phyloP scores from a whole-genome alignment of 2,888 invertebrate genomes.

The Encarsia formosa region DNA sequence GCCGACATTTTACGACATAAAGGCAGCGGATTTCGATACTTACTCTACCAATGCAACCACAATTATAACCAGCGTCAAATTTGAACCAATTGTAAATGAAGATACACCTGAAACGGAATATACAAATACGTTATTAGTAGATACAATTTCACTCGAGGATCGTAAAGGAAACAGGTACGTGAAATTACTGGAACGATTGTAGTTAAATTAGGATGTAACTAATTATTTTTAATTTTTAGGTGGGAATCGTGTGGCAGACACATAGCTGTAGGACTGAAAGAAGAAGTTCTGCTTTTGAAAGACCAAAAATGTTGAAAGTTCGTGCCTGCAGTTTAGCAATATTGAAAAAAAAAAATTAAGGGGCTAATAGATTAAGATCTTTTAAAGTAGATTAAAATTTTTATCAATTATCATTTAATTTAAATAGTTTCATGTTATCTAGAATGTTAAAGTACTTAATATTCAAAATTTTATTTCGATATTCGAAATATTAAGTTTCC shows the following conservation, averaged over 20 bases:
- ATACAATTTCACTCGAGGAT: constrained; percentile 42
- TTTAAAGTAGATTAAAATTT: too few relatives aligned
- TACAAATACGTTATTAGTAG: constrained; percentile 33
- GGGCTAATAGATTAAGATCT: too few relatives aligned
- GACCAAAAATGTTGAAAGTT: constrained; percentile 28
- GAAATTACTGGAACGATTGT: not conserved
- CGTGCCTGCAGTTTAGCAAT: too few relatives aligned
- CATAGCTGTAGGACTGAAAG: constrained; percentile 29
- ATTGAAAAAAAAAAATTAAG: too few relatives aligned
- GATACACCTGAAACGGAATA: constrained; percentile 29
- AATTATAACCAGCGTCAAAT: constrained; percentile 37
- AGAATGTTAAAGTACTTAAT: too few relatives aligned
- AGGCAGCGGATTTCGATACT: constrained; percentile 35
- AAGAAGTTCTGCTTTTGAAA: constrained; percentile 31
- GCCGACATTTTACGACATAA: constrained; percentile 39
- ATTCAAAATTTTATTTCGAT: too few relatives aligned
- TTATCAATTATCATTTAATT: too few relatives aligned
- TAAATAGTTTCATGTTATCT: too few relatives aligned
- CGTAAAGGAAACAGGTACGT: constrained; percentile 42
- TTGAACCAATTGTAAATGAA: constrained; percentile 28
- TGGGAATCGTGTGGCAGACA: constrained; percentile 38
- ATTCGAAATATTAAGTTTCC: too few relatives aligned
- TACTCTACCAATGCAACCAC: constrained; percentile 27
- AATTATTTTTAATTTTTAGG: constrained; percentile 32
- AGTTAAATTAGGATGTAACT: not conserved